A percentile compares a stretch with the other conserved stretches of the same genome.
These are phyloP conservation scores for Melanogrammus aeglefinus DNA, from an alignment of 2,797 vertebrate species.

Conservation along the genomic window DNA sequence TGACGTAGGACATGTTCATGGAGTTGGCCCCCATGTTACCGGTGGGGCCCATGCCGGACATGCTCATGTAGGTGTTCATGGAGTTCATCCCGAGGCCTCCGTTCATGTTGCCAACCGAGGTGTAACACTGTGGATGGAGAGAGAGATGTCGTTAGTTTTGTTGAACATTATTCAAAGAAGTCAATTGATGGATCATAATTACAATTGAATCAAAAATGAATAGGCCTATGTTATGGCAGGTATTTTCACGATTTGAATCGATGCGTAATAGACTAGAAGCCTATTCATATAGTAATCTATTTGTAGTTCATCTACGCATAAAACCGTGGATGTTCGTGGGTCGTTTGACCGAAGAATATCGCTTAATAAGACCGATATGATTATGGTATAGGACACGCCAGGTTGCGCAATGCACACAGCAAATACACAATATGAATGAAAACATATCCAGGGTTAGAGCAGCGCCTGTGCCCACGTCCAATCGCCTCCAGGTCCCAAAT, in stretches of 20 bases:
- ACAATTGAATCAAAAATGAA: not conserved
- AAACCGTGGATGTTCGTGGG: not conserved
- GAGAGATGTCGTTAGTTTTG: conserved; percentile 12
- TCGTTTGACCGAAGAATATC: not conserved
- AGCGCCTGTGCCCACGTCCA: conserved; percentile 1
- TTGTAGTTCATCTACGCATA: not conserved
- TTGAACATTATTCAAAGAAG: not conserved
- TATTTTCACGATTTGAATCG: not conserved
- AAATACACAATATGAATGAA: conserved; percentile 11
- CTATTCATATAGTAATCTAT: too few relatives aligned
- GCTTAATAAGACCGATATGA: not conserved
- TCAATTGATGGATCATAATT: not conserved
- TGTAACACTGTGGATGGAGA: conserved; percentile 83
- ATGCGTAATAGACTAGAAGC: not conserved
- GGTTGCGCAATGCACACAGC: not conserved
- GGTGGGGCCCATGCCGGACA: conserved; percentile 89
- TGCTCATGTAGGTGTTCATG: conserved; percentile 98
- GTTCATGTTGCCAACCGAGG: conserved; percentile 96
- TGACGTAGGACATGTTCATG: conserved; percentile 98
- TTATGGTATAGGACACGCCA: not conserved
- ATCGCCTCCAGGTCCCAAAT: conserved; percentile 44
- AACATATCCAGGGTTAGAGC: conserved; percentile 20
- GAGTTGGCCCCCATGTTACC: conserved; percentile 89
- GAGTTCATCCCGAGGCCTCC: conserved; percentile 96
- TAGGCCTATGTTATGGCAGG: not conserved